Base-by-base conservation (phyloP, 2,113 vertebrate species). In the Artemisiospiza belli region DNA sequence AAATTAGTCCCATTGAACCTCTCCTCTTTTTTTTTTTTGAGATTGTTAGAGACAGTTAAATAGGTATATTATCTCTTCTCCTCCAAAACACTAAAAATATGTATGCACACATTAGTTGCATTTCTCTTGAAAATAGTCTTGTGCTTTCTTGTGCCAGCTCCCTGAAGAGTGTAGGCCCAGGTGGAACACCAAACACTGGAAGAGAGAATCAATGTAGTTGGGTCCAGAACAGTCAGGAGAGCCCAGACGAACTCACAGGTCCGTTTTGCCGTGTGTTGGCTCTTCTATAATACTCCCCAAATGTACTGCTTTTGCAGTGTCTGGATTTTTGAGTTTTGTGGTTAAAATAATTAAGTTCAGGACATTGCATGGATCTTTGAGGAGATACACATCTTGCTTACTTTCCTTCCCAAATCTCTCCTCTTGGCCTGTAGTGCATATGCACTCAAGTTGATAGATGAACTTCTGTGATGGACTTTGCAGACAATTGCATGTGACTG, bases 281-380 rank as follows among this genome's bases (percentile, higher is more conserved):
- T 87, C 33, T 75, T 92, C 43, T 5, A 7, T 7, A 3, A 0
- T 39, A 55, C 14, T 74, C 33, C 23, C 21, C 4, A 46, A 27
- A 28, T 8, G 5, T n/a, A 9, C 24, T 85, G 12, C 21, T 44
- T 47, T 5, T 85, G 44, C 0, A 0, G 3, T 82, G 33, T 67
- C 35, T 82, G 28, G 18, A 1, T 77, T 51, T 62, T 77, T 73
- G 33, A 70, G 21, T 76, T 41, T 19, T 49, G 28, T 17, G 12
- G 31, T 58, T 87, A 6, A 75, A 86, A 23, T 52, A 24, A 12
- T 64, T 49, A 31, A 69, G 25, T 46, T 68, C 35, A 62, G 55
- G 18, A 23, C 17, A 46, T 24, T 63, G 10, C 5, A 1, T 5
- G 55, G 23, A 21, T 83, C 31, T 61, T 21, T 57, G 23, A 52